Percentiles rank a stretch among this genome's conserved stretches.
Evolutionary conservation across 2,113 vertebrate species (phyloP).

Genomic region (Euleptes europaea): DNA sequence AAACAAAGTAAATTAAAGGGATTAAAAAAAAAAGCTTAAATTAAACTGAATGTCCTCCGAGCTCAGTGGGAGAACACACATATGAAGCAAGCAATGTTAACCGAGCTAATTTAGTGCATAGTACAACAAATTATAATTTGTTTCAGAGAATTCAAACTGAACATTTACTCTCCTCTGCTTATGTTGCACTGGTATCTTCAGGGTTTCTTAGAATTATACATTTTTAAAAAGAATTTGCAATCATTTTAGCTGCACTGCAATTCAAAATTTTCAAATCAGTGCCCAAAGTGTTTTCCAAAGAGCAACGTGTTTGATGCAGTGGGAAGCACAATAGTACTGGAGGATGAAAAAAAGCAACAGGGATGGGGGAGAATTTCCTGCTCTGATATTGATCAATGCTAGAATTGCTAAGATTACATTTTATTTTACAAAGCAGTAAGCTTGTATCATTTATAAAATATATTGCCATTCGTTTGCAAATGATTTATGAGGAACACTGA

Average conservation of each 20-base stretch:
- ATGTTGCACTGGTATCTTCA: background rate
- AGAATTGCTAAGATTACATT: constrained; percentile 4
- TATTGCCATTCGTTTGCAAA: background rate
- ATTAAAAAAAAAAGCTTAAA: background rate
- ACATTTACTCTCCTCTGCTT: background rate
- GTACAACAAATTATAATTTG: background rate
- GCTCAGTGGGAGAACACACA: background rate
- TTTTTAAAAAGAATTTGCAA: background rate
- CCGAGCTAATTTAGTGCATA: background rate
- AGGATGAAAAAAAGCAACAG: constrained; percentile 32
- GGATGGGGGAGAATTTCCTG: background rate
- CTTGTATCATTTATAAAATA: constrained; percentile 9
- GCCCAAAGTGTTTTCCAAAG: background rate
- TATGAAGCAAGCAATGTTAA: background rate
- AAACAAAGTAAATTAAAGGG: background rate
- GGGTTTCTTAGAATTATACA: background rate
- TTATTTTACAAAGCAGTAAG: constrained; percentile 36
- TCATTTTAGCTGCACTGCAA: background rate
- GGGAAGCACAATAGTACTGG: constrained; percentile 40
- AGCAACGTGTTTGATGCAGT: constrained; percentile 1
- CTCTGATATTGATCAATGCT: constrained; percentile 14
- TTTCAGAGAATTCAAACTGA: constrained; percentile 12
- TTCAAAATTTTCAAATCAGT: background rate
- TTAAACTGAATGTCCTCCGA: background rate
- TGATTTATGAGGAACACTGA: background rate